Conservation (phyloP, 2,797 vertebrate species). For the Halcyon smyrnensis region DNA sequence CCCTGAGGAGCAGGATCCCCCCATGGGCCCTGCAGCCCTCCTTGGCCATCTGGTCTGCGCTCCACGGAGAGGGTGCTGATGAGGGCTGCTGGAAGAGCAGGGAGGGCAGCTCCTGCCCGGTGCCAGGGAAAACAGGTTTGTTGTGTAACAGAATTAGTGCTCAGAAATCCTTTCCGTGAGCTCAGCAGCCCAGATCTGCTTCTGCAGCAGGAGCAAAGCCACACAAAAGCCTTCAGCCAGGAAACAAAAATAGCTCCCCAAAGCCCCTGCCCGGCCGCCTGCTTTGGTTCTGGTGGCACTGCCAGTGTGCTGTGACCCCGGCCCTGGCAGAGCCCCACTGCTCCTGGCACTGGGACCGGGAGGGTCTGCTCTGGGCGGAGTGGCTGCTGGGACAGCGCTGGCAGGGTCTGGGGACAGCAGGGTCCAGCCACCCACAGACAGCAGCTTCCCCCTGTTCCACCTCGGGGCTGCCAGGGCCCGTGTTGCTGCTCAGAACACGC, state of each 20-base stretch:
- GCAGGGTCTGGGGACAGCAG: not conserved
- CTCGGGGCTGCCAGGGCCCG: too few species aligned
- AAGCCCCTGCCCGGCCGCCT: accelerated
- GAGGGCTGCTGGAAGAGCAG: not conserved
- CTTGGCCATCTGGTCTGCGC: not conserved
- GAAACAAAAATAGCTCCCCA: not conserved
- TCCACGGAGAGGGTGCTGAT: accelerated
- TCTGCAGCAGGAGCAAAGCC: conserved; percentile 18
- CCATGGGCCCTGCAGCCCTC: not conserved
- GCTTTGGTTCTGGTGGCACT: not conserved
- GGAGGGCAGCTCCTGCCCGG: not conserved
- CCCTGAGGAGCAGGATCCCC: not conserved
- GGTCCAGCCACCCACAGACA: not conserved
- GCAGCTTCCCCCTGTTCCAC: too few species aligned
- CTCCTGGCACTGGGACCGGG: accelerated
- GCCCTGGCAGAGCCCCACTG: not conserved
- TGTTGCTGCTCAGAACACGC: too few species aligned
- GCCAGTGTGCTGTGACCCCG: not conserved
- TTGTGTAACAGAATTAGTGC: conserved; percentile 44
- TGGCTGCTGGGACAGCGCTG: not conserved
- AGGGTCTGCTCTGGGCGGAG: too few species aligned
- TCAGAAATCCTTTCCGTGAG: conserved; percentile 22
- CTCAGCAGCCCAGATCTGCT: conserved; percentile 27
- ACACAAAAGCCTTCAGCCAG: not conserved
- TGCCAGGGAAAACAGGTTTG: not conserved